phyloP scores from a whole-genome alignment of 1,140 invertebrate species.

The Eueides isabella region DNA sequence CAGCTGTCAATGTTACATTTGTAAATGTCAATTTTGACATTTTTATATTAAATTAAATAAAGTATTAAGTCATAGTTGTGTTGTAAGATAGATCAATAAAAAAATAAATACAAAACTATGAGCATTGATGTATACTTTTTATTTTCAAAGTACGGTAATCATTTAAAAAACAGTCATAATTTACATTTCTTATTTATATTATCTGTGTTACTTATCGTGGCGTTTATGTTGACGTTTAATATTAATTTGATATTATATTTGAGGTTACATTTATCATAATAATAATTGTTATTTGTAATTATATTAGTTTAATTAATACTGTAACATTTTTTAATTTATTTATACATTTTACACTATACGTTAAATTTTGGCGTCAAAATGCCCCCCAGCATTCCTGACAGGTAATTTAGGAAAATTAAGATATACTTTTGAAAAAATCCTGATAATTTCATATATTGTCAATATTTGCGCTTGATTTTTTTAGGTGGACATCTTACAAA shows the following conservation, averaged over 20 bases:
- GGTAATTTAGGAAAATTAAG: conserved; percentile 42
- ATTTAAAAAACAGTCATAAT: too few relatives aligned
- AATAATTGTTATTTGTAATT: background rate
- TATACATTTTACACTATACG: background rate
- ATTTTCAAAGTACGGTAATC: too few relatives aligned
- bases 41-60: too few relatives aligned
- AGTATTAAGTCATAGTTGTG: too few relatives aligned
- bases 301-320: background rate
- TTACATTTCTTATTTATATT: background rate
- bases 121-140: too few relatives aligned
- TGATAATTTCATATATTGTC: background rate
- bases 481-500: conserved; percentile 88
- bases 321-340: background rate
- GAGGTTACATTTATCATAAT: conserved; percentile 11
- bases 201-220: background rate
- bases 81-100: too few relatives aligned
- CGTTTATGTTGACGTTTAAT: background rate
- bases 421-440: background rate
- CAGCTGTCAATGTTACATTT: too few relatives aligned
- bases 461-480: conserved; percentile 50
- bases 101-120: too few relatives aligned
- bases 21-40: too few relatives aligned
- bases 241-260: background rate
- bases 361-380: conserved; percentile 32
- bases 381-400: conserved; percentile 55